These are phyloP conservation scores for Hesperophylax magnus DNA, from an alignment of 1,140 invertebrate genomes.

Conservation along the genomic window DNA sequence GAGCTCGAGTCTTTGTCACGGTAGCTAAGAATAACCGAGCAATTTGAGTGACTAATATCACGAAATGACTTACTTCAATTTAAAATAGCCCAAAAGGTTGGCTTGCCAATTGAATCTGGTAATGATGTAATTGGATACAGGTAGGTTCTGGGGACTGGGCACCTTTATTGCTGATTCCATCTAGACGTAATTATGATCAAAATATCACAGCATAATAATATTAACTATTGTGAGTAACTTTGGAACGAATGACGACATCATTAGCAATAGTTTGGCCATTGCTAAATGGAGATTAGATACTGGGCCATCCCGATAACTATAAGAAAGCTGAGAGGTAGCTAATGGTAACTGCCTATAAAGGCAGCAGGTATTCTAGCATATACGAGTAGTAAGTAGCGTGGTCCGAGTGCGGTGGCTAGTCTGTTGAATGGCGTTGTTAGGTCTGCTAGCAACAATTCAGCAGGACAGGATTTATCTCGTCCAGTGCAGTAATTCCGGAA, in stretches of 20 bases:
- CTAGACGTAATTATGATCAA: neutral
- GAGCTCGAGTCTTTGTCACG: no score
- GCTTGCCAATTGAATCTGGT: no score
- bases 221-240: no score
- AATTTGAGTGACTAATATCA: no score
- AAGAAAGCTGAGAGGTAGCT: neutral
- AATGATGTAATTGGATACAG: no score
- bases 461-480: conserved; percentile 23
- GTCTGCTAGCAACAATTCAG: conserved; percentile 25
- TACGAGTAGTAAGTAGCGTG: neutral
- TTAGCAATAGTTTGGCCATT: conserved; percentile 21
- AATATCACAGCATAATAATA: no score
- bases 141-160: neutral
- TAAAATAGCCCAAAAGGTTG: no score
- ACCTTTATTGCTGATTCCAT: neutral
- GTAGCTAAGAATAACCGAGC: no score
- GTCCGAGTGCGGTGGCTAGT: neutral
- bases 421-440: neutral
- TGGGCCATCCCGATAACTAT: neutral
- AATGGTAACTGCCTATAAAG: no score
- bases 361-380: neutral
- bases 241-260: neutral
- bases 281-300: neutral
- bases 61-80: no score
- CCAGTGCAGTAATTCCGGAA: conserved; percentile 21